Base-by-base conservation (phyloP, 2,113 vertebrate species). In the Erpornis zantholeuca region DNA sequence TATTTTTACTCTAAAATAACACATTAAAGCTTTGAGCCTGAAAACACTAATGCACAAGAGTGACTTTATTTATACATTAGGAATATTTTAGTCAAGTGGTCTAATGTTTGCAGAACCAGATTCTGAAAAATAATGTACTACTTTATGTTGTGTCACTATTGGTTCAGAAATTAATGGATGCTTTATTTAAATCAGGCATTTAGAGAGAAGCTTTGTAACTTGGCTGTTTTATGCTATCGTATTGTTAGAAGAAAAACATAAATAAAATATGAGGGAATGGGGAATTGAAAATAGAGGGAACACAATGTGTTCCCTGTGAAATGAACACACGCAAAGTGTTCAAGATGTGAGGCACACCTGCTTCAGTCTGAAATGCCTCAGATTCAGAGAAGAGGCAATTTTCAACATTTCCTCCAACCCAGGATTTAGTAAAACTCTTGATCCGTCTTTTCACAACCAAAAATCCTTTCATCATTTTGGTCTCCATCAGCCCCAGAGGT, bases 11-110 rank as follows among this genome's bases (percentile, higher is more conserved):
- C 79, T 71, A 64, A 93, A 93, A 88, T 42, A 94, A 86, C 29
- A 8, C 80, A 82, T 95, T 90, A 93, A 95, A 92, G 92, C 92
- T 94, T 86, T 83, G 88, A 96, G 93, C 82, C 75, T 94, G 88
- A 80, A 96, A 96, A 97, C 94, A 95, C 49, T 95, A 95, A 96
- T 94, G 90, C 92, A 95, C 92, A 92, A 47, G 82, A 94, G 96
- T 92, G 94, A 93, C 82, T 96, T 95, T 95, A 95, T 96, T 94
- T 96, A 91, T 83, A 86, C 94, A 90, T 93, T 90, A 94, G 44
- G 79, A 96, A 93, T 96, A 90, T 96, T 94, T 96, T 86, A 95
- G 90, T 92, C 79, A 78, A 83, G 86, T 78, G 85, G 93, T 53
- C 82, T 96, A 86, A 73, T 91, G 79, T 94, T 97, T 94, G 52